Evolutionary conservation across 2,888 invertebrate species (phyloP), one percentile per base, ranked within the genome.

Genomic region (Xestobium rufovillosum): DNA sequence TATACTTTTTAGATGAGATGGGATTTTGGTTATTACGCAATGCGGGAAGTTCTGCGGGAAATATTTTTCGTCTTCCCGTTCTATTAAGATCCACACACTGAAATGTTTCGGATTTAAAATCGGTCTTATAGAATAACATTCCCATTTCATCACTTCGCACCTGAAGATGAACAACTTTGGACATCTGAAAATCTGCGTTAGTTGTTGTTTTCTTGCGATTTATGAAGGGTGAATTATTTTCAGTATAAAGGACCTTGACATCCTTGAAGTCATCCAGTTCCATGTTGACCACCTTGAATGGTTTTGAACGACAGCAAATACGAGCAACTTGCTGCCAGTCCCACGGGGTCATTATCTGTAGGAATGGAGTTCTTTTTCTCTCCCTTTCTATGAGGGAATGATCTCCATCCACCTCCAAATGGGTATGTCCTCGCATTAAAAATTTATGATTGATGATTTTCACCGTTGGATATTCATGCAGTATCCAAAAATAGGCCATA

Each of bases 391-490:
- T 34, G 8, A 33, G 26, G 13, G 34, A 25, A 34, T 38, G 38
- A 26, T 15, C 14, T 3, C n/a, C 10, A 31, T 38, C 26, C 6
- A 27, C 38, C 23, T 41, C 38, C 27, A 38, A 25, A 23, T 39
- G 36, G 8, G 35, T 34, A 14, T 42, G 41, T 11, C 38, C 38
- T 14, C 38, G 11, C 35, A 39, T 14, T 26, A 42, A n/a, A 23
- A 31, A 42, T 27, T 35, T 42, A 17, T 41, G 38, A n/a, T 42
- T 27, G 15, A 42, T 38, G 9, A 11, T 14, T 34, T 35, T 42
- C 26, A 42, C 26, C 16, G 26, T 31, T 11, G 38, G 31, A 12
- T 26, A 23, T 15, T 15, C 13, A 13, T 35, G 14, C 16, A 36
- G 12, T 9, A 38, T 26, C 32, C 34, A 41, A 27, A 38, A 34